phyloP scores from a whole-genome alignment of 23 tunicate species.

The Oikopleura dioica region DNA sequence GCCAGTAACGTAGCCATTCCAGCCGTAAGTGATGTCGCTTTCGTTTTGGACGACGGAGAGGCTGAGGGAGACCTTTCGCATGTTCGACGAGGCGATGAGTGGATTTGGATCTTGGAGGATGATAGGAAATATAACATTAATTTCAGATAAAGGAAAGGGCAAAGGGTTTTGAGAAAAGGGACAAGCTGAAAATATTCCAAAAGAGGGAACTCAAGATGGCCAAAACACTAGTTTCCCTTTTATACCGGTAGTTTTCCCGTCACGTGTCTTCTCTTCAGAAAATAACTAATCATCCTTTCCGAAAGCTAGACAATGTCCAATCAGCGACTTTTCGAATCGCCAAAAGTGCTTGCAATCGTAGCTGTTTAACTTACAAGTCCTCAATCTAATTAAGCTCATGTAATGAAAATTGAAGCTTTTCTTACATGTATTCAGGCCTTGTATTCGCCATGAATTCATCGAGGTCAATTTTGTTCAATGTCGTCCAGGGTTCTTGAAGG shows the following conservation, averaged over 20 bases:
- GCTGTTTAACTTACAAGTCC: background rate
- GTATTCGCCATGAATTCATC: background rate
- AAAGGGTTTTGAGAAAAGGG: too few relatives aligned
- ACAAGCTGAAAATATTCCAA: too few relatives aligned
- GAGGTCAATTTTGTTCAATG: background rate
- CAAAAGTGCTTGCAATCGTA: background rate
- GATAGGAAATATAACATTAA: too few relatives aligned
- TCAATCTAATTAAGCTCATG: too few relatives aligned
- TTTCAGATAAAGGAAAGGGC: too few relatives aligned
- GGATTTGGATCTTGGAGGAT: conserved; percentile 14
- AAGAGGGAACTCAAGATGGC: too few relatives aligned
- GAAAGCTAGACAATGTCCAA: background rate
- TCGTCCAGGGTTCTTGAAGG: background rate
- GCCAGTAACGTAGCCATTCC: conserved; percentile 10
- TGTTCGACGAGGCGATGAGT: background rate
- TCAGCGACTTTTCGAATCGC: background rate
- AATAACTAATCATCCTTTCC: too few relatives aligned
- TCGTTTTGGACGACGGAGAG: conserved; percentile 6
- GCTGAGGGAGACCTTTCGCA: background rate
- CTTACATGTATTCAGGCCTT: background rate
- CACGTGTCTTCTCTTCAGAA: too few relatives aligned
- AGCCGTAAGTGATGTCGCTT: background rate
- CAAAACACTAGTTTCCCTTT: too few relatives aligned
- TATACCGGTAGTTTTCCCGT: too few relatives aligned
- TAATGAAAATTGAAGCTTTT: too few relatives aligned